These are phyloP conservation scores for Ptychochromis oligacanthus DNA, from an alignment of 2,113 vertebrate genomes.

Conservation along the genomic window DNA sequence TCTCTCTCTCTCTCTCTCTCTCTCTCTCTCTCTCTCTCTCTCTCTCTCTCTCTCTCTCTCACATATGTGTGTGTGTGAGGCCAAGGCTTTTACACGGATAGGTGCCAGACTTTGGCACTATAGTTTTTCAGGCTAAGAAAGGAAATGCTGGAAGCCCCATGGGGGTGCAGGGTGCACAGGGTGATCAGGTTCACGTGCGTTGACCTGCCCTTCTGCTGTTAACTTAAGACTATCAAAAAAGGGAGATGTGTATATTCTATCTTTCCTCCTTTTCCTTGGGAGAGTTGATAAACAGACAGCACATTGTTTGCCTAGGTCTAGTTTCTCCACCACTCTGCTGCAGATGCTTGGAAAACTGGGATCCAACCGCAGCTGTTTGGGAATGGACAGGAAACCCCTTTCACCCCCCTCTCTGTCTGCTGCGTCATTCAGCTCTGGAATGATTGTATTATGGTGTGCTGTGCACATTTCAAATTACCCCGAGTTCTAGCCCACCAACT, in stretches of 20 bases:
- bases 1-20: not conserved
- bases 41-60: no score
- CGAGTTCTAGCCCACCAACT: slow-evolving; percentile 42
- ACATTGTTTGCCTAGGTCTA: slow-evolving; percentile 42
- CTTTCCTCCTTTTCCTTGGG: slow-evolving; percentile 7
- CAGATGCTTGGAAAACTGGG: slow-evolving; percentile 57
- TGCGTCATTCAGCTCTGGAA: slow-evolving; percentile 61
- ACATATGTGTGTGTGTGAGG: not conserved
- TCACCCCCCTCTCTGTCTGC: slow-evolving; percentile 35
- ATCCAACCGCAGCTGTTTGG: slow-evolving; percentile 56
- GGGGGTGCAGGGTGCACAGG: slow-evolving; percentile 73
- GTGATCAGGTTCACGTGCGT: slow-evolving; percentile 57
- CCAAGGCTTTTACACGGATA: slow-evolving; percentile 34
- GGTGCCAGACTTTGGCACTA: slow-evolving; percentile 54
- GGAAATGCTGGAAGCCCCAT: slow-evolving; percentile 48
- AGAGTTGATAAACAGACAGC: slow-evolving; percentile 36
- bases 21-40: not conserved
- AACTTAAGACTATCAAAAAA: slow-evolving; percentile 18
- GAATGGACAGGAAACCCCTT: slow-evolving; percentile 62
- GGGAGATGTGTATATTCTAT: not conserved
- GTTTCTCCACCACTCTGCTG: slow-evolving; percentile 35
- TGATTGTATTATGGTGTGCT: slow-evolving; percentile 46
- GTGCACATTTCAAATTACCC: slow-evolving; percentile 57
- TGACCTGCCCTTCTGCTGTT: slow-evolving; percentile 24
- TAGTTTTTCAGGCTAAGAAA: slow-evolving; percentile 36